Conservation (phyloP, 2,113 vertebrate genomes). For the Leucoraja erinaceus region DNA sequence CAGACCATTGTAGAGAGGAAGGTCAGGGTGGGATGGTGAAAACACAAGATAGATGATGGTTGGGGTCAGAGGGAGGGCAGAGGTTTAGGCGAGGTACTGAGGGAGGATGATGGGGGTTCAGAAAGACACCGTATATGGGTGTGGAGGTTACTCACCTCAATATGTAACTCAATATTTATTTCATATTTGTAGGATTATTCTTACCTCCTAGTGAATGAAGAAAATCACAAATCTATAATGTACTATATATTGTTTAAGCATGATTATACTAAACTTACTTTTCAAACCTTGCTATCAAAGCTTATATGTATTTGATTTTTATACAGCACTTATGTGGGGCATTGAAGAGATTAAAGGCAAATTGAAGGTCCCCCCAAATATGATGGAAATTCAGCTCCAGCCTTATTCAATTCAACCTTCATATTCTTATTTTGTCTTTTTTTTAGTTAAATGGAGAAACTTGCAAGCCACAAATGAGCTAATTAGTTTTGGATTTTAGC, state of each 20-base stretch:
- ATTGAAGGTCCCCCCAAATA: background rate
- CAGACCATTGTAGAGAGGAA: no score
- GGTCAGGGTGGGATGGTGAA: no score
- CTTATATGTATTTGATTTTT: background rate
- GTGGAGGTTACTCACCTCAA: no score
- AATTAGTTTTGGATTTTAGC: background rate
- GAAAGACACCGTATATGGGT: no score
- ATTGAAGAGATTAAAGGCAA: background rate
- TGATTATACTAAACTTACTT: constrained; percentile 1
- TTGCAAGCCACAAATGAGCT: background rate
- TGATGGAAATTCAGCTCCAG: background rate
- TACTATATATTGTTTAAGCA: background rate
- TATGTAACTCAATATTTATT: background rate
- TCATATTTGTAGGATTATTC: background rate
- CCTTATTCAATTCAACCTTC: background rate
- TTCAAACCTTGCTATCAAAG: background rate
- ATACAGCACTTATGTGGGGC: background rate
- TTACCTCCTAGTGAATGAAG: background rate
- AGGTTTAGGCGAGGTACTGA: no score
- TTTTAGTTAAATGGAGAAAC: background rate
- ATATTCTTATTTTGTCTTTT: background rate
- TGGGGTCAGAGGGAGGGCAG: no score
- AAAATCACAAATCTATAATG: background rate
- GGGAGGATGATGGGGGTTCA: no score
- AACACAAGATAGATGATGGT: no score